Base-by-base conservation (phyloP, 2,888 invertebrate species). In the Proisotoma minuta region DNA sequence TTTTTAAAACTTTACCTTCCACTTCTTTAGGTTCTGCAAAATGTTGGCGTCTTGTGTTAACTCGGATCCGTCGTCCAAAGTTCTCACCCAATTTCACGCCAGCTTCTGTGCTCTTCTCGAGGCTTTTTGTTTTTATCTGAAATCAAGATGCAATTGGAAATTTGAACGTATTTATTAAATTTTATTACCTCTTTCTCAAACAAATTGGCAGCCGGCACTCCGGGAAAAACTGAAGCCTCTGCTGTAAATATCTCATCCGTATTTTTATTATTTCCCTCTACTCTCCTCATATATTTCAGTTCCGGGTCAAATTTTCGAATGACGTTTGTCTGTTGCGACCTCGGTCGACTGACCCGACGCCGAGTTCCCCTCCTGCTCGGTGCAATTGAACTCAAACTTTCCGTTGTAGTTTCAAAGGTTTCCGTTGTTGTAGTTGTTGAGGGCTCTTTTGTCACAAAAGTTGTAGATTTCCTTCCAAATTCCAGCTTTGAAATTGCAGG, bases 241-340 rank as follows among this genome's bases (percentile, higher is more conserved):
- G 73, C 73, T 29, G 65, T 67, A 56, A 73, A 73, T 50, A 72
- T 70, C 57, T 73, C 73, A n/a, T 73, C 73, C 28, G 57, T 62
- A 26, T 64, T 70, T 1, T 62, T 52, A 4, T 65, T 59, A 12
- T 52, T 34, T 15, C 50, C 53, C 34, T 68, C 67, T 10, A 68
- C 61, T 18, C 71, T 26, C 47, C 73, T 53, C 20, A 69, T 61
- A 34, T 70, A 71, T 56, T 71, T 71, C 22, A 69, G 52, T 60
- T 70, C 63, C n/a, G 69, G 69, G 29, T 70, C 59, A 24, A 69
- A 65, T 22, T 43, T 28, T 28, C 60, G 54, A 23, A 8, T 52
- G 34, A 63, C 47, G n/a, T 34, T 27, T 23, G 51, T 43, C 18
- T 29, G 51, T 1, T 29, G 43, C 2, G 27, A 48, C 48, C 52